Evolutionary conservation across 64 coral and sea anemone species (phyloP), one percentile per base, ranked within the genome.

Genomic region (Porites lutea): DNA sequence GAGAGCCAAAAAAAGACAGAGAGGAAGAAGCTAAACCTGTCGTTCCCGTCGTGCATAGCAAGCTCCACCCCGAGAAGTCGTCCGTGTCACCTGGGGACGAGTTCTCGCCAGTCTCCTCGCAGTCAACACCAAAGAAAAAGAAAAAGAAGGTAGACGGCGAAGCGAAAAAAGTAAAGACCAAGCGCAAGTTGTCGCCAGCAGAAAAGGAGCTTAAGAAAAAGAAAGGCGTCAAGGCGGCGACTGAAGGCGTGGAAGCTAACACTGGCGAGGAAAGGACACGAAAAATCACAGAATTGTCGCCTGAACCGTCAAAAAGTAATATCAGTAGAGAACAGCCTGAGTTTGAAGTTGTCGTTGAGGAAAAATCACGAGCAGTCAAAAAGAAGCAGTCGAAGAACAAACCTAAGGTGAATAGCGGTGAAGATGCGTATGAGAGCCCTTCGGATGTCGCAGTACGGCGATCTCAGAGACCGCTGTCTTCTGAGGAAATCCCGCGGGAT

Each of bases 11-110:
- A 46, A 83, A 83, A 43, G 79, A 83, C 4, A 83, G 23, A 53
- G 81, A 86, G 4, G 90, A 92, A 62, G 90, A 92, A 48, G 70
- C 65, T 4, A 82, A 84, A 7, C 59, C 47, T 12, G 63, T 76
- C 43, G 63, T 92, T 51, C 80, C 90, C 9, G 79, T 92, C 50
- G 82, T 92, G 1, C 90, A 92, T 51, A 92, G 90, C 49, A 92
- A 74, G 72, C 82, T 92, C 16, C 90, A 92, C 55, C 90, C 90
- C 58, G 81, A 92, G n/a, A 82, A 79, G 19, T 92, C 90, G 16
- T 83, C 82, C 48, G 78, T 50, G 0, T 77, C 90, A 52, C 80
- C 90, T 74, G 50, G 70, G 13, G 90, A 85, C 21, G 73, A 79
- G 10, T 27, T 65, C 44, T 59, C 82, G 16, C 45, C 68, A n/a